Conservation (phyloP, 2,888 invertebrate genomes). For the Lycocerus yunnanus region DNA sequence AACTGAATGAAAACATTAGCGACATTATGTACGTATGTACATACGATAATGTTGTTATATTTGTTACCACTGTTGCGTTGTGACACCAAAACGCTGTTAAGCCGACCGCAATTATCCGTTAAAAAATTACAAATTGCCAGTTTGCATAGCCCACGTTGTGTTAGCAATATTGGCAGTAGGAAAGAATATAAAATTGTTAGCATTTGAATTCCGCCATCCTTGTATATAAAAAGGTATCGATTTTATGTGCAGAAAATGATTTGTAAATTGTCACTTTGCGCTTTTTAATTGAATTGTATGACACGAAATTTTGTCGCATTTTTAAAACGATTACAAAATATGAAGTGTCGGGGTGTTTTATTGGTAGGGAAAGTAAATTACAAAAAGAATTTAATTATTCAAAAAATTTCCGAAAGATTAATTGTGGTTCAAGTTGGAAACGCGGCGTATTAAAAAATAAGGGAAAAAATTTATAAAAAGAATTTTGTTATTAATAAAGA, state of each 20-base stretch:
- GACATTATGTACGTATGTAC: no score
- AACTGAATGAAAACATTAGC: no score
- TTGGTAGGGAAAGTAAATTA: constrained; percentile 16
- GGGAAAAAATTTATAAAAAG: constrained; percentile 12
- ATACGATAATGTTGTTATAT: no score
- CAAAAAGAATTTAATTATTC: constrained; percentile 16
- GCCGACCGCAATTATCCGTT: no score
- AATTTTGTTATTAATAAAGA: not conserved
- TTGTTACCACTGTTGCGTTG: no score
- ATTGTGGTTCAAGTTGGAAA: constrained; percentile 10
- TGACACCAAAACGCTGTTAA: no score
- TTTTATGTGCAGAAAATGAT: not conserved
- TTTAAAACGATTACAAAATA: constrained; percentile 14
- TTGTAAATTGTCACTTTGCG: not conserved
- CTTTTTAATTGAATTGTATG: not conserved
- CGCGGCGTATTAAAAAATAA: constrained; percentile 17
- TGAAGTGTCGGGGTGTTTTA: constrained; percentile 16
- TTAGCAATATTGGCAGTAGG: no score
- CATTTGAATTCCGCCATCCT: no score
- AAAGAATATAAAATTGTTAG: no score
- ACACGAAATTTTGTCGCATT: constrained; percentile 10
- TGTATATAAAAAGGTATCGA: not conserved
- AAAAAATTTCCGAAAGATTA: constrained; percentile 15
- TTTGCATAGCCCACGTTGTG: no score
- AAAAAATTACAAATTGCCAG: no score